Evolutionary conservation across 2,113 vertebrate genomes (phyloP).

Genomic region (Lophius piscatorius): DNA sequence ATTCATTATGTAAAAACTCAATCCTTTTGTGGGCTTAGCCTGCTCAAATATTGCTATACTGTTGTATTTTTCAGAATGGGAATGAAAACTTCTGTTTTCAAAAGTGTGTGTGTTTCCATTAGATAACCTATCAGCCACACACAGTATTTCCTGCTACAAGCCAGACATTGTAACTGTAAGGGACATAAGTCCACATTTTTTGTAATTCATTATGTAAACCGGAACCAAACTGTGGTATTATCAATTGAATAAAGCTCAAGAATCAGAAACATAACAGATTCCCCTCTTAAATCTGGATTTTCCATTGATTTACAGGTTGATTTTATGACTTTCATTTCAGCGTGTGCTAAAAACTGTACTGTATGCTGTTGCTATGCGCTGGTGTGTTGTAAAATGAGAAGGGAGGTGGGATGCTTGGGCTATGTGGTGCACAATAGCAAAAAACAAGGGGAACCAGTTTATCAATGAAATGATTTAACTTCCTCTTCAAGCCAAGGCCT

Average conservation of each 20-base stretch:
- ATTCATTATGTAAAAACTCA: background rate
- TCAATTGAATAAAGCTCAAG: conserved; percentile 10
- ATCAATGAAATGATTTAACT: conserved; percentile 6
- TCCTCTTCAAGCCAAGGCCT: background rate
- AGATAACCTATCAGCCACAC: conserved; percentile 44
- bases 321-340: conserved; percentile 13
- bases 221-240: conserved; percentile 7
- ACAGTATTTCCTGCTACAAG: conserved; percentile 54
- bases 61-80: conserved; percentile 1
- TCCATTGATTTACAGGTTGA: conserved; percentile 27
- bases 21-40: conserved; percentile 5
- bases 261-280: background rate
- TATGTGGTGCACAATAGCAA: conserved; percentile 7
- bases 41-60: conserved; percentile 9
- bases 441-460: conserved; percentile 55
- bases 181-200: too few species aligned
- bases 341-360: conserved; percentile 10
- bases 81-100: conserved; percentile 1
- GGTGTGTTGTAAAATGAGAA: conserved; percentile 1
- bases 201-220: background rate
- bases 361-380: conserved; percentile 17
- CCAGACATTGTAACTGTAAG: too few species aligned
- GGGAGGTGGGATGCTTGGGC: conserved; percentile 40
- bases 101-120: conserved; percentile 11
- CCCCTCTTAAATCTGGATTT: conserved; percentile 7